A percentile compares a stretch with the other conserved stretches of the same genome.
Conservation (phyloP, 1,140 invertebrate species). For the Cepaea nemoralis region DNA sequence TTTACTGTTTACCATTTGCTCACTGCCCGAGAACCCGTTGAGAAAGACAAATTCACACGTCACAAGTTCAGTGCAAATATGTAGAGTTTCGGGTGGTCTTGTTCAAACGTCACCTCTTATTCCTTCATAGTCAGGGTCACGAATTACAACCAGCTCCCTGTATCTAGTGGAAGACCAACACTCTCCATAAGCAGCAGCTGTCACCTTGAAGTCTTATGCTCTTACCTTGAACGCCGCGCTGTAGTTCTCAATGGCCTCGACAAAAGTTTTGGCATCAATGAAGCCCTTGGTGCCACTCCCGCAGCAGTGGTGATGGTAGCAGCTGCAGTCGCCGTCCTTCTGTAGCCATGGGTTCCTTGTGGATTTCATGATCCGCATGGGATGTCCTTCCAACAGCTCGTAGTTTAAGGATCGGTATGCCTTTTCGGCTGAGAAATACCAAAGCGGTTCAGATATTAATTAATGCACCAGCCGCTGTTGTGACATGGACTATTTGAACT, state of each 20-base stretch:
- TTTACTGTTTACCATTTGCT: too few species aligned
- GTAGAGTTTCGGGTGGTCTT: too few species aligned
- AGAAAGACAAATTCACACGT: too few species aligned
- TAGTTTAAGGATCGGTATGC: conserved; percentile 39
- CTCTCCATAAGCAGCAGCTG: too few species aligned
- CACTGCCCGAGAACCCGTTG: too few species aligned
- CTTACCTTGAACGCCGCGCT: conserved; percentile 36
- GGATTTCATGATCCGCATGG: conserved; percentile 41
- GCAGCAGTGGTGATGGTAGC: conserved; percentile 32
- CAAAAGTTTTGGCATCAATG: conserved; percentile 29
- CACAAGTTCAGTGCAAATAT: too few species aligned
- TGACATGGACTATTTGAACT: too few species aligned
- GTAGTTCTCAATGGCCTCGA: conserved; percentile 39
- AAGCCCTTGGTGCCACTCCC: conserved; percentile 26
- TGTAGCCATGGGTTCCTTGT: conserved; percentile 39
- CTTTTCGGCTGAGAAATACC: conserved; percentile 27
- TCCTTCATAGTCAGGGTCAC: too few species aligned
- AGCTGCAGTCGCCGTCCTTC: conserved; percentile 32
- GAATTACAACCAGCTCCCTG: too few species aligned
- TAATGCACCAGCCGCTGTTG: too few species aligned
- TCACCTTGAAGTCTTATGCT: too few species aligned
- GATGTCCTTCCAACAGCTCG: conserved; percentile 38
- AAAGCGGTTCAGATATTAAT: not conserved
- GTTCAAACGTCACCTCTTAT: not conserved
- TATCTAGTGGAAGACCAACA: too few species aligned